phyloP scores from a whole-genome alignment of 2,888 invertebrate genomes.

The Busseola fusca region DNA sequence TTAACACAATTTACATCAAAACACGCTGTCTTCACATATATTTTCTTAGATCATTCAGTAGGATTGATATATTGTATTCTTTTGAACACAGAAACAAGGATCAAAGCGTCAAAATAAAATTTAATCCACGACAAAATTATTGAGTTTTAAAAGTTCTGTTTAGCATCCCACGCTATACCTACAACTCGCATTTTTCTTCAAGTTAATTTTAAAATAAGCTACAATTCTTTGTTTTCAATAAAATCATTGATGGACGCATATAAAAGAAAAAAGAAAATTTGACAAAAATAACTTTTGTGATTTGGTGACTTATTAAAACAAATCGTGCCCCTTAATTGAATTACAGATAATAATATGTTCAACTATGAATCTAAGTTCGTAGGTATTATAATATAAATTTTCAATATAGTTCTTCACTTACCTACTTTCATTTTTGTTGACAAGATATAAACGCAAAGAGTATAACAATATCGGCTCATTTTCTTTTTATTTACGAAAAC shows the following conservation, averaged over 20 bases:
- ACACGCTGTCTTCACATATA: slow-evolving; percentile 45
- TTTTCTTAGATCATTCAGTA: slow-evolving; percentile 52
- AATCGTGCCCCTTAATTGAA: slow-evolving; percentile 8
- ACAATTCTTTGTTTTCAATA: neutral
- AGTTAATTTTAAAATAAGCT: slow-evolving; percentile 5
- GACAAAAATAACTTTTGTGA: neutral
- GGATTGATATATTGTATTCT: slow-evolving; percentile 47
- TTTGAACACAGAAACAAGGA: slow-evolving; percentile 56
- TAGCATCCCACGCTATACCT: slow-evolving; percentile 40
- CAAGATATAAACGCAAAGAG: slow-evolving; percentile 21
- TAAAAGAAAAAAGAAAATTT: neutral
- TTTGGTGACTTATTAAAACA: slow-evolving; percentile 10
- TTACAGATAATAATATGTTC: slow-evolving; percentile 2
- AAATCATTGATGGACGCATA: neutral
- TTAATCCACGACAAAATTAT: slow-evolving; percentile 45
- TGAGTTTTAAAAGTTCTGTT: slow-evolving; percentile 54
- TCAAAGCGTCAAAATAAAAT: slow-evolving; percentile 58
- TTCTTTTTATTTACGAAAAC: slow-evolving; percentile 7
- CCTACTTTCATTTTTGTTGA: slow-evolving; percentile 10
- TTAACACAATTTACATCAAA: slow-evolving; percentile 41
- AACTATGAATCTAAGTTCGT: slow-evolving; percentile 2
- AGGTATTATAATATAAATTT: slow-evolving; percentile 7
- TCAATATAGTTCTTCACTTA: neutral
- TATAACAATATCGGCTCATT: too few species aligned
- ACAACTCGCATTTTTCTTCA: slow-evolving; percentile 25